phyloP scores from a whole-genome alignment of 2,113 vertebrate genomes.

The Pionites leucogaster region DNA sequence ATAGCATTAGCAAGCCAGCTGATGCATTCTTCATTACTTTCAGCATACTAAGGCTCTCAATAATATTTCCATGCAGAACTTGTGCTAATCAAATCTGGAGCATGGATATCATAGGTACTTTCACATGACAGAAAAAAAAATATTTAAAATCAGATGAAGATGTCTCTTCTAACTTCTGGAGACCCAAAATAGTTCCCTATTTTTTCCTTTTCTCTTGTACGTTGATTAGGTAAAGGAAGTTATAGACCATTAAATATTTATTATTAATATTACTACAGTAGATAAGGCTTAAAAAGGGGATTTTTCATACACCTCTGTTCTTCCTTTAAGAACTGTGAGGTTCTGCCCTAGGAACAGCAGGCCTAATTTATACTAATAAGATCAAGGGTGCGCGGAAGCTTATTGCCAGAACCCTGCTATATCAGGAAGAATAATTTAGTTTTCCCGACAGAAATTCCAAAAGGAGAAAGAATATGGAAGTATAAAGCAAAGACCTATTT shows the following conservation, averaged over 20 bases:
- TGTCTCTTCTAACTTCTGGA: neutral
- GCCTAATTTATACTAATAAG: neutral
- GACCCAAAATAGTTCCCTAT: neutral
- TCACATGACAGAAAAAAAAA: neutral
- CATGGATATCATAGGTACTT: neutral
- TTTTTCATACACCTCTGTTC: neutral
- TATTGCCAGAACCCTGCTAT: conserved; percentile 23
- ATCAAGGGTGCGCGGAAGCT: neutral
- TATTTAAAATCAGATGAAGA: neutral
- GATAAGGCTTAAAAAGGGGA: neutral
- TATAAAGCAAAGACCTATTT: neutral
- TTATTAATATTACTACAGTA: neutral
- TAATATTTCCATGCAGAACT: neutral
- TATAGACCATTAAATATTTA: neutral
- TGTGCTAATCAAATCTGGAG: neutral
- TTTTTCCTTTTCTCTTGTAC: neutral
- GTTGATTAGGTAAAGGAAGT: neutral
- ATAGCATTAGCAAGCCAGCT: neutral
- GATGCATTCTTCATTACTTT: neutral
- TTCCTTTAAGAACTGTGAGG: neutral
- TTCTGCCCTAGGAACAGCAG: neutral
- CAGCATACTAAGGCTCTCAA: neutral
- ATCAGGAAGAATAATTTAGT: neutral
- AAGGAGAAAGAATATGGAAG: neutral
- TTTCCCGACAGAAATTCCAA: neutral